phyloP scores from a whole-genome alignment of 2,888 invertebrate genomes.

The Eupeodes latifasciatus region DNA sequence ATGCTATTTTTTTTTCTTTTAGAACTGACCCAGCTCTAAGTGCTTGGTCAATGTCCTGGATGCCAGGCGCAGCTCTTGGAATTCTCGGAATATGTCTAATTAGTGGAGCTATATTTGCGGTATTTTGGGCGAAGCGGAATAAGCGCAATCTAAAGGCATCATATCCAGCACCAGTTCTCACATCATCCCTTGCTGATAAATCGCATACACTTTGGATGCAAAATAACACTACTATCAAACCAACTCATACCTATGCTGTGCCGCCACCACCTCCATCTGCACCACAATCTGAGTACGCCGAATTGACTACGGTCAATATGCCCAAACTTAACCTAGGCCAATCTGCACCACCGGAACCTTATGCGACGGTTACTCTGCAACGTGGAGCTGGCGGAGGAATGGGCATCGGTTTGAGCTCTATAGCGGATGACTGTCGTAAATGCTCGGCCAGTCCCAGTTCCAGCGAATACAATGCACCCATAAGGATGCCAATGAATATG shows the following conservation, averaged over 20 bases:
- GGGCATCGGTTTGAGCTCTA: constrained; percentile 84
- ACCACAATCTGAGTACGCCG: constrained; percentile 78
- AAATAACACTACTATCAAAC: constrained; percentile 78
- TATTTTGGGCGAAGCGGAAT: constrained; percentile 78
- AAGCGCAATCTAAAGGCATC: constrained; percentile 79
- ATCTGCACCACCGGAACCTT: constrained; percentile 79
- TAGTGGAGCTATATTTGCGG: constrained; percentile 78
- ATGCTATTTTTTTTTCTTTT: constrained; percentile 38
- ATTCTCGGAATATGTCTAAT: constrained; percentile 78
- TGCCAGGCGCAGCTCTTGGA: constrained; percentile 78
- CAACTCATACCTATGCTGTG: constrained; percentile 78
- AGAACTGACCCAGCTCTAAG: constrained; percentile 78
- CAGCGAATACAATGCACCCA: constrained; percentile 84
- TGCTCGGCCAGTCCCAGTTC: constrained; percentile 85
- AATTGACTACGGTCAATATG: constrained; percentile 76
- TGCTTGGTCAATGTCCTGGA: constrained; percentile 78
- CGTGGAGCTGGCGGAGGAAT: constrained; percentile 71
- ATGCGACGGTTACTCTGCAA: constrained; percentile 79
- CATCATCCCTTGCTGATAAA: constrained; percentile 78
- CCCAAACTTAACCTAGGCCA: constrained; percentile 75
- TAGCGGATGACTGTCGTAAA: constrained; percentile 85
- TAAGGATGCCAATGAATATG: constrained; percentile 86
- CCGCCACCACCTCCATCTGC: constrained; percentile 70
- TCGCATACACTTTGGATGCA: constrained; percentile 79
- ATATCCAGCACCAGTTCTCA: constrained; percentile 77